Conservation (phyloP, 2,797 vertebrate species). For the Aldrovandia affinis region DNA sequence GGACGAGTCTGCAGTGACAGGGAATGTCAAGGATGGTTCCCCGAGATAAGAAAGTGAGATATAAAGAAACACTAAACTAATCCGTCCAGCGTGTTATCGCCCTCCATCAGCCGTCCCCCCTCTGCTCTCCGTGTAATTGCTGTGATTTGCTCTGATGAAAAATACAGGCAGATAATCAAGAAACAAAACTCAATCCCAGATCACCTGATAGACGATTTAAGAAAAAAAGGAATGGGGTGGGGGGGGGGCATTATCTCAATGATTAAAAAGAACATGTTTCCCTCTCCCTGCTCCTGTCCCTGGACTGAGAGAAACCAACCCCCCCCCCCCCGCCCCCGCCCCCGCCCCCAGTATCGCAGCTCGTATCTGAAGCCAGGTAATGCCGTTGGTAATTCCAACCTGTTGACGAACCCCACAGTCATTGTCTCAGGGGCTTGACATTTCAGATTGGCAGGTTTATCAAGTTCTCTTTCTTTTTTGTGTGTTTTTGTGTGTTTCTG, state of each 20-base stretch:
- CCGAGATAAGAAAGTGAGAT: conserved; percentile 82
- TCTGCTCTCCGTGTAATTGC: conserved; percentile 81
- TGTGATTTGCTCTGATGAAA: conserved; percentile 86
- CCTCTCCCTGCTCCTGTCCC: conserved; percentile 36
- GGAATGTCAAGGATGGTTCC: conserved; percentile 78
- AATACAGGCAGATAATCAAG: conserved; percentile 79
- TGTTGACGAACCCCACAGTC: conserved; percentile 61
- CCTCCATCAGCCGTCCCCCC: conserved; percentile 77
- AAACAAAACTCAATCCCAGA: conserved; percentile 69
- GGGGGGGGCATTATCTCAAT: conserved; percentile 66
- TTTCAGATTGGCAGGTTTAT: conserved; percentile 75
- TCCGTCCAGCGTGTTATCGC: conserved; percentile 65
- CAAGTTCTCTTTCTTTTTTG: conserved; percentile 63
- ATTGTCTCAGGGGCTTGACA: conserved; percentile 54
- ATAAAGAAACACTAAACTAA: conserved; percentile 74
- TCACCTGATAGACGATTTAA: conserved; percentile 67
- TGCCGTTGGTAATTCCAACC: conserved; percentile 71
- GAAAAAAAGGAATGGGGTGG: conserved; percentile 46
- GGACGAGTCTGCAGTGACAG: conserved; percentile 70
- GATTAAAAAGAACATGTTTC: conserved; percentile 70
- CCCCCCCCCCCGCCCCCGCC: conserved; percentile 35
- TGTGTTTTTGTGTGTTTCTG: neutral
- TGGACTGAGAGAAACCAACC: neutral
- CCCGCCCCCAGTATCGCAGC: conserved; percentile 64
- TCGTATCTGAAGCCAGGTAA: conserved; percentile 74